These are phyloP conservation scores for Macrotus californicus DNA, from an alignment of 2,113 vertebrate genomes.

Conservation along the genomic window DNA sequence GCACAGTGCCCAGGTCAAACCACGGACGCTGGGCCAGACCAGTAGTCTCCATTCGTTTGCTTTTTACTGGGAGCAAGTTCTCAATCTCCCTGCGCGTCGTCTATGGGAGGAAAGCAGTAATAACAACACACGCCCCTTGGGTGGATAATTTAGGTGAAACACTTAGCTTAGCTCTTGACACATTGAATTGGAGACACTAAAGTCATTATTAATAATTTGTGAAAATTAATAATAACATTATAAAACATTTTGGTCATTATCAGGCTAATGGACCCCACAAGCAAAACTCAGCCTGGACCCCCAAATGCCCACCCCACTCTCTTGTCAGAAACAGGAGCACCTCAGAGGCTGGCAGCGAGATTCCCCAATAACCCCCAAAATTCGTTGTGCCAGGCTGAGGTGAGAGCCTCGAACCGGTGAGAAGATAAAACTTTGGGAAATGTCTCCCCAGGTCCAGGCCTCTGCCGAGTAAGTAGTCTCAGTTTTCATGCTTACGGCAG, in stretches of 20 bases:
- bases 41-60: not conserved
- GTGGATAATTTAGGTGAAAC: not conserved
- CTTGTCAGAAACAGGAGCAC: not conserved
- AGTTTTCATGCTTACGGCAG: not conserved
- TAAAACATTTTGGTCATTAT: not conserved
- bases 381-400: not conserved
- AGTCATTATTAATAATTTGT: not conserved
- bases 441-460: not conserved
- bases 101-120: not conserved
- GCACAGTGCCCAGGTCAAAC: too few species aligned
- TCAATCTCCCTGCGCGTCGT: not conserved
- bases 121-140: rapidly evolving
- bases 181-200: not conserved
- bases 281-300: not conserved
- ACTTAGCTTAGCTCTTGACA: not conserved
- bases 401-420: not conserved
- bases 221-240: not conserved
- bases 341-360: not conserved
- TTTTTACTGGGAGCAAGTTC: not conserved
- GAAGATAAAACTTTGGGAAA: not conserved
- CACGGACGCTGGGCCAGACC: not conserved
- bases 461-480: too few species aligned
- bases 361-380: not conserved
- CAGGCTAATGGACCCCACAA: not conserved
- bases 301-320: not conserved